Evolutionary conservation across 64 coral and sea anemone species (phyloP).

Genomic region (Acropora tenuis): DNA sequence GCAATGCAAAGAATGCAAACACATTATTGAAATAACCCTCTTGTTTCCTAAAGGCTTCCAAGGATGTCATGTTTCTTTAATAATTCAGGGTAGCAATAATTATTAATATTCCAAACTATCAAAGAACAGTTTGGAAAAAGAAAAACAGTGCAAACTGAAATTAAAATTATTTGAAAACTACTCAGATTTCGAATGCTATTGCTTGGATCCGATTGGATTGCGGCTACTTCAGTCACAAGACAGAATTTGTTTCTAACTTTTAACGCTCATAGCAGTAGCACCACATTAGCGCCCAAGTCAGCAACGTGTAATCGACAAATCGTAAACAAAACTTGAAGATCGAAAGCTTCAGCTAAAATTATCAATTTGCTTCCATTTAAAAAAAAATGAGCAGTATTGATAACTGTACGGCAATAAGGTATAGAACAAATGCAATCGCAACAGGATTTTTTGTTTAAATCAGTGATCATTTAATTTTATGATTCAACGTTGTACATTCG

Average conservation of each 20-base stretch:
- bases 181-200: no score
- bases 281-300: not conserved
- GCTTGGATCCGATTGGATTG: no score
- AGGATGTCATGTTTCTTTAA: no score
- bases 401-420: not conserved
- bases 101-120: no score
- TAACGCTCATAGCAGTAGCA: not conserved
- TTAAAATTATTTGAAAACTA: no score
- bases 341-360: not conserved
- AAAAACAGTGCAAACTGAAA: no score
- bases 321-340: not conserved
- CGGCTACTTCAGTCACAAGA: not conserved
- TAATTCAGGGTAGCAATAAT: no score
- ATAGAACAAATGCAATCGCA: not conserved
- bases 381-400: not conserved
- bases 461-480: not conserved
- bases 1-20: no score
- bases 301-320: not conserved
- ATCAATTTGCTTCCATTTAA: not conserved
- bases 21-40: no score
- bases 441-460: not conserved
- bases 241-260: not conserved
- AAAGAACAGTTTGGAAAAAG: no score
- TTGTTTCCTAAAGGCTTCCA: no score
- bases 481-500: not conserved